phyloP scores from a whole-genome alignment of 2,113 vertebrate genomes.

The Amia ocellicauda region DNA sequence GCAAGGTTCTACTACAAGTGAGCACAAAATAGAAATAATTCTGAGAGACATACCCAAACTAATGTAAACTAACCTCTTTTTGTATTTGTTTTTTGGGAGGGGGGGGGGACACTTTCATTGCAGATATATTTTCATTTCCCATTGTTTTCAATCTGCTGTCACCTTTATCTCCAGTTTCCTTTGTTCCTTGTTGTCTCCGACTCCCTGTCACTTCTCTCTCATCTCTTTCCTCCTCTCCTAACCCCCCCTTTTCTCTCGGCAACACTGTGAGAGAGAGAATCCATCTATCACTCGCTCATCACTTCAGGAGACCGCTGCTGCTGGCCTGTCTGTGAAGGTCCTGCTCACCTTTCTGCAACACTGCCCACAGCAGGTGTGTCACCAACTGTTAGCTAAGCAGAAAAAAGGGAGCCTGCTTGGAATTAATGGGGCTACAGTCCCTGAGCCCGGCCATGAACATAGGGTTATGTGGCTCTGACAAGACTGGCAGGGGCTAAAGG shows the following conservation, averaged over 20 bases:
- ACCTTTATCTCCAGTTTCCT: not conserved
- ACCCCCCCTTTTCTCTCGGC: not conserved
- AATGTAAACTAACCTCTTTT: no score
- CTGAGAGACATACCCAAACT: no score
- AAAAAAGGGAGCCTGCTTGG: slow-evolving; percentile 18
- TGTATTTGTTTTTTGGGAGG: not conserved
- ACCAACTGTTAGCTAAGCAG: slow-evolving; percentile 34
- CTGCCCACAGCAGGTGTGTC: slow-evolving; percentile 32
- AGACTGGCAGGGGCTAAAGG: slow-evolving; percentile 10
- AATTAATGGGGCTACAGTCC: slow-evolving; percentile 28
- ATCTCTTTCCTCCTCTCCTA: not conserved
- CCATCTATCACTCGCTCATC: slow-evolving; percentile 26
- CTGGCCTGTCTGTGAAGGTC: slow-evolving; percentile 31
- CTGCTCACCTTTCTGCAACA: slow-evolving; percentile 34
- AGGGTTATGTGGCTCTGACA: slow-evolving; percentile 22
- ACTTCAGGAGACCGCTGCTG: slow-evolving; percentile 17
- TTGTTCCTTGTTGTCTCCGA: not conserved
- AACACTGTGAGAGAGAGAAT: slow-evolving; percentile 10
- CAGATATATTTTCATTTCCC: not conserved
- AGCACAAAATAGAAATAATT: no score
- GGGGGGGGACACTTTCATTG: not conserved
- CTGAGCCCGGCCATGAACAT: slow-evolving; percentile 23
- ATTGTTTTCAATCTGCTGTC: not conserved
- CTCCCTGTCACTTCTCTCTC: not conserved
- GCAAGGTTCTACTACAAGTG: no score